These are phyloP conservation scores for Tipula confusa DNA, from an alignment of 2,888 invertebrate genomes.

Conservation along the genomic window DNA sequence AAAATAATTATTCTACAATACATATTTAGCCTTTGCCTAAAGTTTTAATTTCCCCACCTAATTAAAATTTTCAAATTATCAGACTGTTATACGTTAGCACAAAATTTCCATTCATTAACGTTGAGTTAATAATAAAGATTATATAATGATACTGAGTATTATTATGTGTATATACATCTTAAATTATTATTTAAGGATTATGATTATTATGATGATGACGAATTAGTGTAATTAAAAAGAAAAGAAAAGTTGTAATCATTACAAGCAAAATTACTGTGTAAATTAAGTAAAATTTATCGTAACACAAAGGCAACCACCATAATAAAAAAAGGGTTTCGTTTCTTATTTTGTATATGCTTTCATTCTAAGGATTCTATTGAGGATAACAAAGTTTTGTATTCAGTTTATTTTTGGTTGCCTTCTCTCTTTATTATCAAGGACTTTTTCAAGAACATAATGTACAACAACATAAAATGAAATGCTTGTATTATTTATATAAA, in stretches of 20 bases:
- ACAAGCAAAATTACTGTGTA: conserved; percentile 6
- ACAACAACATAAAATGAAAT: not conserved
- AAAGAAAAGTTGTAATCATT: not conserved
- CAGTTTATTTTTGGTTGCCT: not conserved
- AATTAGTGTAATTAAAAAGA: not conserved
- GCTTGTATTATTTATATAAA: not conserved
- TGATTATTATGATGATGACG: conserved; percentile 6
- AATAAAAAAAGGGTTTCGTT: not conserved
- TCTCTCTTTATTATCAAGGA: not conserved
- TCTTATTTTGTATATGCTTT: not conserved
- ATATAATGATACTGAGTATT: not conserved
- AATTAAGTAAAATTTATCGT: conserved; percentile 7
- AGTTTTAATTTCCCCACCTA: too few species aligned
- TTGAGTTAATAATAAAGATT: not conserved
- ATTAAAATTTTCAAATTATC: too few species aligned
- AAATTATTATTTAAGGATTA: conserved; percentile 14
- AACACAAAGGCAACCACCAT: not conserved
- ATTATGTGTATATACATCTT: not conserved
- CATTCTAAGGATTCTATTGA: not conserved
- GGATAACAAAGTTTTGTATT: not conserved
- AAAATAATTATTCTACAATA: too few species aligned
- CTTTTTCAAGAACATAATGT: not conserved
- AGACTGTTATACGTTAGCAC: too few species aligned
- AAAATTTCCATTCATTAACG: not conserved
- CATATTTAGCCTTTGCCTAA: too few species aligned